Conservation (phyloP, 2,797 vertebrate species). For the Tympanoctomys barrerae region DNA sequence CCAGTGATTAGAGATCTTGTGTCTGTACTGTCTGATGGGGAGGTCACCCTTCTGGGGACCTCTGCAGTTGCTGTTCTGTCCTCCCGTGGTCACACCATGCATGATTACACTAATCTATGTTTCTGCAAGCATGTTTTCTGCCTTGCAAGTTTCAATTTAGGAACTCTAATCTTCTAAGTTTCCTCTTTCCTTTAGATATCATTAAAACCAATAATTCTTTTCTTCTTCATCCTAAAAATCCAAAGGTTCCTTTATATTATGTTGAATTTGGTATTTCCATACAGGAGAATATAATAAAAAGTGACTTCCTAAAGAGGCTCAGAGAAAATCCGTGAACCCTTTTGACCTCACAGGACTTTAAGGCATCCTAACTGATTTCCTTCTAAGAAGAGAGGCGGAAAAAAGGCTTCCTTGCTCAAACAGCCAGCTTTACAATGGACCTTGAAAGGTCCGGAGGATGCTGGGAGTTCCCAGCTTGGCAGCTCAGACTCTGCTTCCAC, state of each 20-base stretch:
- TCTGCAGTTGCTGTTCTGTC: background rate
- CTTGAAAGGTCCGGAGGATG: constrained; percentile 32
- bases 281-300: constrained; percentile 52
- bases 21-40: background rate
- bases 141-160: background rate
- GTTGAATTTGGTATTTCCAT: constrained; percentile 40
- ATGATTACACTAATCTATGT: background rate
- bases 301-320: constrained; percentile 66
- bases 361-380: constrained; percentile 63
- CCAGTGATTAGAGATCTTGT: background rate
- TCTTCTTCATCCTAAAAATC: background rate
- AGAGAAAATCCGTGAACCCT: constrained; percentile 48
- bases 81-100: rapidly evolving
- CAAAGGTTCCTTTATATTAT: background rate
- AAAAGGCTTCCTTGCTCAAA: constrained; percentile 54
- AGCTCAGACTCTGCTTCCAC: background rate
- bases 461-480: constrained; percentile 28
- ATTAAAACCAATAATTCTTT: constrained; percentile 15
- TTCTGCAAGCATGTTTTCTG: background rate
- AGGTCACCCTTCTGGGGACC: rapidly evolving
- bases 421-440: constrained; percentile 53
- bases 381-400: constrained; percentile 56
- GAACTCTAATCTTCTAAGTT: background rate
- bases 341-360: constrained; percentile 64
- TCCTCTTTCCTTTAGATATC: background rate